phyloP scores from a whole-genome alignment of 2,113 vertebrate species.

The Nestor notabilis region DNA sequence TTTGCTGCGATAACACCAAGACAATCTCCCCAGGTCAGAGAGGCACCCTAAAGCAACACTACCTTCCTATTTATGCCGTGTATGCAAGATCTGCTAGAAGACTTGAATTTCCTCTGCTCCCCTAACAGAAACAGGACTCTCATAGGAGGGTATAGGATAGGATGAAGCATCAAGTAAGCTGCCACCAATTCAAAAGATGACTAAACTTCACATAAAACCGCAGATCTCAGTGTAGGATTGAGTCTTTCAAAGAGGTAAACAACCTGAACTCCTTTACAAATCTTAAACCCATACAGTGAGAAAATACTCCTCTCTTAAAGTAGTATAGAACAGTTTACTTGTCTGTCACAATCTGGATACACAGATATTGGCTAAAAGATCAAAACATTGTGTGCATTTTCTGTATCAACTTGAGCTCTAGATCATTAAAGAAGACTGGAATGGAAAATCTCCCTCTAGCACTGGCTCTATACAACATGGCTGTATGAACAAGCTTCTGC shows the following conservation, averaged over 20 bases:
- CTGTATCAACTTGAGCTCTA: neutral
- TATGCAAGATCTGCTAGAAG: neutral
- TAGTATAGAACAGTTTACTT: neutral
- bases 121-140: neutral
- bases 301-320: neutral
- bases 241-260: neutral
- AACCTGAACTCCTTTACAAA: neutral
- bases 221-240: neutral
- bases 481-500: neutral
- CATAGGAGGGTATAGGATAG: neutral
- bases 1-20: neutral
- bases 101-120: neutral
- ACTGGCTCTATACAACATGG: neutral
- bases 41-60: neutral
- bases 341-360: neutral
- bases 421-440: neutral
- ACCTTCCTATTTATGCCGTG: neutral
- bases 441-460: neutral
- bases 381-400: neutral
- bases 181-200: neutral
- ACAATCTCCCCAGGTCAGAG: neutral
- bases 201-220: neutral
- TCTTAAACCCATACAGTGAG: neutral
- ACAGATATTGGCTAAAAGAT: neutral
- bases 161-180: neutral